phyloP scores from a whole-genome alignment of 2,888 invertebrate species.

The Chironomus tentans region DNA sequence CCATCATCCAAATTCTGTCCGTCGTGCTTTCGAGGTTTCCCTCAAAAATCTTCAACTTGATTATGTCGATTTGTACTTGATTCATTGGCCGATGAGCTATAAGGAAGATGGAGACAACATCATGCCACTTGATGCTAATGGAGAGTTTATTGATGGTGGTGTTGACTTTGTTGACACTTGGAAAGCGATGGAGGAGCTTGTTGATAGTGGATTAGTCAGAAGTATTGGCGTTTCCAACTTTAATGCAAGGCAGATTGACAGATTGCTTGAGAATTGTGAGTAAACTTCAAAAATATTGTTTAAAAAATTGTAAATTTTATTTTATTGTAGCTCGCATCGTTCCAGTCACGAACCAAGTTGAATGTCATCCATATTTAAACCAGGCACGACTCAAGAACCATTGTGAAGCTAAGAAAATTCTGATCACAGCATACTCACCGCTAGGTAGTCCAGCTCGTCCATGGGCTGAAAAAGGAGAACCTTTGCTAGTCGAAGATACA shows the following conservation, averaged over 20 bases:
- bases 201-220: slow-evolving; percentile 53
- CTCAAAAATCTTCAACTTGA: slow-evolving; percentile 62
- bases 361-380: slow-evolving; percentile 62
- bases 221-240: slow-evolving; percentile 70
- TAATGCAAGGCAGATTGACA: slow-evolving; percentile 55
- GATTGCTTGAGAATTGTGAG: slow-evolving; percentile 48
- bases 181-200: slow-evolving; percentile 63
- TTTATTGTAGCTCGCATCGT: slow-evolving; percentile 45
- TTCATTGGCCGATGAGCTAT: slow-evolving; percentile 87
- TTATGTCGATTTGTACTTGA: slow-evolving; percentile 80
- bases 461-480: slow-evolving; percentile 42
- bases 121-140: slow-evolving; percentile 51
- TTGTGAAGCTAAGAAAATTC: slow-evolving; percentile 51
- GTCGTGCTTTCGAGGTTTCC: slow-evolving; percentile 55
- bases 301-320: not conserved
- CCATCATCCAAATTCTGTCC: slow-evolving; percentile 69
- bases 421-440: slow-evolving; percentile 65
- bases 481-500: not conserved
- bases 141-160: slow-evolving; percentile 52
- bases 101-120: slow-evolving; percentile 61
- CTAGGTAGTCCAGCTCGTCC: slow-evolving; percentile 64
- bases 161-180: slow-evolving; percentile 67
- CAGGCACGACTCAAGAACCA: slow-evolving; percentile 56
- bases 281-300: not conserved
- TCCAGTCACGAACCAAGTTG: slow-evolving; percentile 58